Base-by-base conservation (phyloP, 2,797 vertebrate genomes). In the Gymnoscopelus braueri region DNA sequence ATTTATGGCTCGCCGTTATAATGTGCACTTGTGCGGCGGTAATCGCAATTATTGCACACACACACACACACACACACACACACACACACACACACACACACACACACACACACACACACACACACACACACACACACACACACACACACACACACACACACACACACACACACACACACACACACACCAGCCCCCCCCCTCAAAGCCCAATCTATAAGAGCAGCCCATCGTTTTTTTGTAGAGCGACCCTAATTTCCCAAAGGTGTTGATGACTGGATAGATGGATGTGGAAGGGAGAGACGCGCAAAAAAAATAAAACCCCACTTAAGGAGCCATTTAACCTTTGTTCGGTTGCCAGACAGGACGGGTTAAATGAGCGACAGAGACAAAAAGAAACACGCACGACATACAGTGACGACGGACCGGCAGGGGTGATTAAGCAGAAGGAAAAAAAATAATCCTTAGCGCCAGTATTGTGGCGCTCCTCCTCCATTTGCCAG, bases 291-390 rank as follows among this genome's bases (percentile, higher is more conserved):
- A 72, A 68, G 64, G 66, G 26, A 63, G 56, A 23, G 26, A 39
- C 13, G 9, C 4, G 5, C 48, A 64, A 68, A 78, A 35, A 35
- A 62, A 64, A 68, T 77, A 35, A 35, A 62, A 81, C 58, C 72
- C 69, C 80, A 84, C 87, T 88, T 88, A 88, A 66, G 60, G 4
- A 76, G 70, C 72, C 63, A 52, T 86, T 90, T 87, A 83, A 85
- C 87, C 86, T 78, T 71, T 65, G 57, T 26, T 47, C 60, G 35
- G 19, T 29, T 71, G 72, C 48, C 24, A 65, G 72, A 87, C 66
- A 62, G 55, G 69, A 65, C 26, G 8, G 60, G 72, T 84, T 83
- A 68, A 85, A 86, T 60, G 60, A 13, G 24, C 2, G 23, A 29
- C 64, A 44, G 48, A 61, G 56, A 60, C 55, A 50, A 65, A 68